A percentile compares a stretch with the other conserved stretches of the same genome.
These are phyloP conservation scores for Caenorhabditis briggsae DNA, from an alignment of 1,140 invertebrate species.

Conservation along the genomic window DNA sequence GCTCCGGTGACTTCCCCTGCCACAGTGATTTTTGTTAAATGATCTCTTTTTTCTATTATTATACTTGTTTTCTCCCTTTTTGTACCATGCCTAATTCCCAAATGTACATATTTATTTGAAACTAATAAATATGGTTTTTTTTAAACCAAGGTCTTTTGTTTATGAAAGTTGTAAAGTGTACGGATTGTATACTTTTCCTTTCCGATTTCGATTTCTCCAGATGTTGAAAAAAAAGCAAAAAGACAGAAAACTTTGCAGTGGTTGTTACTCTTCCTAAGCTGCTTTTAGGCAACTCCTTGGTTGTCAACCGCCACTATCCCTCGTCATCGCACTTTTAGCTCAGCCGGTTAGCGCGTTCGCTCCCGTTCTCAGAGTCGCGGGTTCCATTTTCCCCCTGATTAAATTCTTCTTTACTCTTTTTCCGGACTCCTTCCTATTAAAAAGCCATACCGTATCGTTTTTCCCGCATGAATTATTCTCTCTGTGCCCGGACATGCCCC, in stretches of 20 bases:
- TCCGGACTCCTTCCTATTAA: neutral
- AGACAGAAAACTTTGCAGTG: neutral
- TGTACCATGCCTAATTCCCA: neutral
- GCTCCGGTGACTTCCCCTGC: neutral
- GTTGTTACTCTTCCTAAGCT: too few relatives aligned
- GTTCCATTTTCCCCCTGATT: too few relatives aligned
- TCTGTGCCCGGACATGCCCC: neutral
- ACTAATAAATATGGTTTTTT: conserved; percentile 53
- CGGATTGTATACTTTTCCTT: conserved; percentile 40
- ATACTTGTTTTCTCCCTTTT: neutral
- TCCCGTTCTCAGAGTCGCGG: too few relatives aligned
- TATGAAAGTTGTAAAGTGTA: neutral
- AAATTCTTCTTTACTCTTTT: too few relatives aligned
- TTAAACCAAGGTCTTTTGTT: neutral
- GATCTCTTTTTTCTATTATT: neutral
- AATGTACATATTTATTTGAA: conserved; percentile 25
- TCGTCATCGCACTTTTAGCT: too few relatives aligned
- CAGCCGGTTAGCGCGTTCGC: too few relatives aligned
- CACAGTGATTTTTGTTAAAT: neutral
- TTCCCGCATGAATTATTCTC: conserved; percentile 46
- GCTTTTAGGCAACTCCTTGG: too few relatives aligned
- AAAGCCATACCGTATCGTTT: conserved; percentile 21
- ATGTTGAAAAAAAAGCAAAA: conserved; percentile 22
- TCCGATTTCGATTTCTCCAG: conserved; percentile 21
- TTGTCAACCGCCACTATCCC: too few relatives aligned